phyloP scores from a whole-genome alignment of 2,113 vertebrate genomes.

The Coryphaenoides rupestris region DNA sequence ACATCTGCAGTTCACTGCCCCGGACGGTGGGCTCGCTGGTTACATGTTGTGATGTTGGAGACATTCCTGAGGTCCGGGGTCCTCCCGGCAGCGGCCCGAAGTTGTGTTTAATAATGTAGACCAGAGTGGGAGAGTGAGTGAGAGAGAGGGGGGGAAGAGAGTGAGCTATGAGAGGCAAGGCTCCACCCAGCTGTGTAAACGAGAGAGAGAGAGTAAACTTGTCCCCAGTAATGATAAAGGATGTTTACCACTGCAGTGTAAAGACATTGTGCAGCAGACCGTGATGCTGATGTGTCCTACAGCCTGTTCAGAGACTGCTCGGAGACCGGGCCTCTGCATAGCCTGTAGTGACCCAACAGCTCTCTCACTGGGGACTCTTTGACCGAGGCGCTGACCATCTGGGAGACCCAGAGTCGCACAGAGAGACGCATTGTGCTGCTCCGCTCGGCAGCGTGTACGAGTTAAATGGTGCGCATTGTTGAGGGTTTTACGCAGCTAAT shows the following conservation, averaged over 20 bases:
- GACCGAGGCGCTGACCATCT: conserved; percentile 14
- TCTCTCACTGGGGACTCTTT: not conserved
- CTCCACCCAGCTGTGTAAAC: not conserved
- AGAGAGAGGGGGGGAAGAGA: conserved; percentile 19
- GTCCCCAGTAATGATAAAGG: too few species aligned
- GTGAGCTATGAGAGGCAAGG: not conserved
- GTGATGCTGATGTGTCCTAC: too few species aligned
- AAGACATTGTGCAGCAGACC: conserved; percentile 1
- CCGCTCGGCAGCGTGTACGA: not conserved
- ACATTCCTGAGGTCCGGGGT: conserved; percentile 23
- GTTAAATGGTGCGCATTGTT: conserved; percentile 62
- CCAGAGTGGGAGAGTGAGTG: conserved; percentile 34
- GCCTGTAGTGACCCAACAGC: not conserved
- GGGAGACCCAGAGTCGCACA: conserved; percentile 35
- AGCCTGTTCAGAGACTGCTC: conserved; percentile 18
- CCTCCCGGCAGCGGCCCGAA: conserved; percentile 34
- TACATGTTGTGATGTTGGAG: conserved; percentile 26
- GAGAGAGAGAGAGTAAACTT: not conserved
- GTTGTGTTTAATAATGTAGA: conserved; percentile 63
- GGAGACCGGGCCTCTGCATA: conserved; percentile 12
- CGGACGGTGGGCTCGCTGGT: not conserved
- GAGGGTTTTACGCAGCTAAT: conserved; percentile 20
- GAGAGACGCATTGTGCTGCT: conserved; percentile 50
- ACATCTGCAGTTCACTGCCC: not conserved
- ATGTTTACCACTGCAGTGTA: not conserved